Base-by-base conservation (phyloP, 2,888 invertebrate species). In the Acronicta aceris region DNA sequence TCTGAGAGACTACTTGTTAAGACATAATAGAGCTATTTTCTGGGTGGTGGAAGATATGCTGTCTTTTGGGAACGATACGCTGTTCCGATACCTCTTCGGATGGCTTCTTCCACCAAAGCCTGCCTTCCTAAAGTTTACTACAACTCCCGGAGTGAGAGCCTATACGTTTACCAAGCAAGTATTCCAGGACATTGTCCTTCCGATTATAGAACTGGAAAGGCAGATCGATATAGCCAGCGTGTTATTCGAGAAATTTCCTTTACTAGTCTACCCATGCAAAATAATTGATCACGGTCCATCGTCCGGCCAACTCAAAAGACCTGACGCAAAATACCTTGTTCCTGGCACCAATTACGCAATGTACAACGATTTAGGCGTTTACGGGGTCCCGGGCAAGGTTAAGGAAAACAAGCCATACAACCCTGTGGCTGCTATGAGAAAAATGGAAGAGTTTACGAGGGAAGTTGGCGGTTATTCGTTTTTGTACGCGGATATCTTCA, bases 21-120 rank as follows among this genome's bases (percentile, higher is more conserved):
- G 96, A 25, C 96, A 97, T 81, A 96, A 96, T 78, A 89, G 96
- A 74, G 95, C 96, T 2, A 96, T 97, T 55, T 97, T 97, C 83
- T 97, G 97, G 97, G 96, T 97, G 0, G 95, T 96, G 0, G 96
- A 96, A 87, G 95, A 96, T 17, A 96, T 97, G 96, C 91, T 97
- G 48, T 96, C 96, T 0, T 96, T 96, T 72, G 96, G 96, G n/a
- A 97, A 97, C 75, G 86, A 96, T 76, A 94, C 95, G 0, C 13
- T 96, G 6, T 96, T 97, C 81, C 91, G 96, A 60, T 81, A 92
- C 5, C 73, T 96, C 0, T 95, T 96, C 74, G 96, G 96, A 0
- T 97, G 96, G 96, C 84, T 96, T 0, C 81, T 96, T 30, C 97
- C 97, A 0, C 96, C 96, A 0, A 97, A 97, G 81, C 96, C 96